Base-by-base conservation (phyloP, 2,113 vertebrate species). In the Tachysurus vachellii region DNA sequence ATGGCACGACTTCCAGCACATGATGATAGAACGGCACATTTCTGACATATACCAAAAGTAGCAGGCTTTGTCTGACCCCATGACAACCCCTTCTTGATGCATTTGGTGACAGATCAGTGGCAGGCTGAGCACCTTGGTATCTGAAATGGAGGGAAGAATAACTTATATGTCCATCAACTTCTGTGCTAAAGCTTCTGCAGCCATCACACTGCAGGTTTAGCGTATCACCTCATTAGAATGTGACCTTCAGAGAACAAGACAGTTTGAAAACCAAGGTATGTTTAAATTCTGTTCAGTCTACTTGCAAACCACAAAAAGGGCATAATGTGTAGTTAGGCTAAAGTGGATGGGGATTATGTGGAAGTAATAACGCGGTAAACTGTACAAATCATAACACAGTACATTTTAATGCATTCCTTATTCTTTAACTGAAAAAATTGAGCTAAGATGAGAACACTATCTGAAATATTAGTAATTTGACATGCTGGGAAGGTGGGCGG, bases 51-150 rank as follows among this genome's bases (percentile, higher is more conserved):
- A 79, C 77, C 31, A 86, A 84, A 84, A 54, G 64, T 71, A 56
- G 19, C 50, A 57, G 79, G 21, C 79, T 86, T 31, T 11, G 19
- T 10, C 47, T 57, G 31, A 75, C 84, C 68, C 68, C 54, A 0
- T 36, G 68, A 57, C 26, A 50, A 80, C 31, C n/a, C 44, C 8
- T 26, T 26, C 70, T 42, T 42, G 31, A 36, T 26, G 28, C 53
- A 53, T 68, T 75, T 66, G 28, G 87, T 89, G 85, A 88, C 86
- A 80, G 80, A 84, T 70, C 50, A 57, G 68, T 81, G 88, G 82
- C 84, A 85, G 80, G 28, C 3, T 62, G 59, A 76, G 66, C 87
- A 85, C 53, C 54, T 61, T 21, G 64, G 42, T 71, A 66, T 82
- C 64, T 19, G 17, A n/a, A 76, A 64, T 5, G n/a, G 73, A 80